Evolutionary conservation across 1,140 invertebrate species (phyloP), one percentile per base, ranked within the genome.

Genomic region (Drosophila varians): DNA sequence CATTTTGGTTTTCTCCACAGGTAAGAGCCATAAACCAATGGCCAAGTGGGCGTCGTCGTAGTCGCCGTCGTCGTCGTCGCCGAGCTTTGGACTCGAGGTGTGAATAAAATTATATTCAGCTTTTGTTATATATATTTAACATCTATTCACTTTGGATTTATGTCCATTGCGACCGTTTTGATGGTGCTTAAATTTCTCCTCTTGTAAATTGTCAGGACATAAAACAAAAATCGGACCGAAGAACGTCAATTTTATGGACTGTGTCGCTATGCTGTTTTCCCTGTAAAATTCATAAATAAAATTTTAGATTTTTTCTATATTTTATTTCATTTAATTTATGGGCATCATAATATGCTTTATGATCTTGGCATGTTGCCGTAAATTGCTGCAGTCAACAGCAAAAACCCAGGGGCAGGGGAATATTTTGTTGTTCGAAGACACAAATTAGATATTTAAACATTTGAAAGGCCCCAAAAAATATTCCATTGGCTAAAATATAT

Each of bases 301-400:
- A 34, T 56, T 57, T 57, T 57, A n/a, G 23, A 52, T 51, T 51
- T 74, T 65, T 65, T 52, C 45, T 68, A 69, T 76, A 76, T 77
- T 73, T 73, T 84, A 80, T 87, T 80, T 87, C 57, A 76, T 73
- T 70, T 86, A 87, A 84, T 84, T 86, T 84, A 84, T 84, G 80
- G 58, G 55, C 80, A 70, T 52, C 76, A 84, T 84, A 84, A 84
- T 84, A 86, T 86, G 80, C 82, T 84, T 84, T 84, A 84, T 84
- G 80, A 68, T 70, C 76, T 87, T 87, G 80, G 80, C 80, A 86
- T 76, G 57, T 86, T 86, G 80, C 82, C 80, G 80, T 84, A 84
- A 84, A 84, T 84, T 84, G 82, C 73, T 84, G 82, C 82, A 84
- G 82, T 87, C 80, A 84, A 86, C 80, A 84, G 62, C 58, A 47